Percentiles rank a stretch among this genome's conserved stretches.
Evolutionary conservation across 2,888 invertebrate genomes (phyloP).

Genomic region (Drosophila sordidula): DNA sequence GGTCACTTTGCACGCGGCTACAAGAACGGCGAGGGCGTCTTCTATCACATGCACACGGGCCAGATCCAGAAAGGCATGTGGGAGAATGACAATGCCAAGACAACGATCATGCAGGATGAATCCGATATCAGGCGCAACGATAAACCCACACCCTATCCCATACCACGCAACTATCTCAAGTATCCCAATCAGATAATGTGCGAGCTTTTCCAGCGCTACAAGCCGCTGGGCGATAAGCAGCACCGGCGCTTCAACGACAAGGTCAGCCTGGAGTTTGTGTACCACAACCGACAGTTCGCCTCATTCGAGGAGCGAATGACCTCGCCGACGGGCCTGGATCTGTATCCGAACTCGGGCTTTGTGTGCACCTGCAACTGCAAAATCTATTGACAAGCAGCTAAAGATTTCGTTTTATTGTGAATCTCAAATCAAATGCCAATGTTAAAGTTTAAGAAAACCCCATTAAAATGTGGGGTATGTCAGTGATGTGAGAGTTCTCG

Average conservation of each 20-base stretch:
- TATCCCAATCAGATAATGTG: slow-evolving; percentile 78
- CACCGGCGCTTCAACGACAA: slow-evolving; percentile 69
- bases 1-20: slow-evolving; percentile 81
- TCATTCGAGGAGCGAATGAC: slow-evolving; percentile 66
- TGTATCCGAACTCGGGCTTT: slow-evolving; percentile 46
- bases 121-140: slow-evolving; percentile 64
- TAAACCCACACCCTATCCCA: slow-evolving; percentile 73
- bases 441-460: slow-evolving; percentile 4
- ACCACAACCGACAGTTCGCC: slow-evolving; percentile 58
- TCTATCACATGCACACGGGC: slow-evolving; percentile 82
- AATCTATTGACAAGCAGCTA: background rate
- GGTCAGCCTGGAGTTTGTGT: slow-evolving; percentile 66
- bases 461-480: slow-evolving; percentile 6
- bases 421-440: slow-evolving; percentile 3
- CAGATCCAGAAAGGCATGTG: slow-evolving; percentile 84
- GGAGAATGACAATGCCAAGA: slow-evolving; percentile 77
- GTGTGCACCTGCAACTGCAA: slow-evolving; percentile 64
- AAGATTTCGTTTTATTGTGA: slow-evolving; percentile 2
- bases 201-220: slow-evolving; percentile 73
- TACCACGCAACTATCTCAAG: slow-evolving; percentile 66
- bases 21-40: slow-evolving; percentile 84
- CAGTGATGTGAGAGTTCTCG: slow-evolving; percentile 11
- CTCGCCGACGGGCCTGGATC: slow-evolving; percentile 39
- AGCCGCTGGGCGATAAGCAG: slow-evolving; percentile 56
- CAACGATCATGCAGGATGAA: slow-evolving; percentile 82